phyloP scores from a whole-genome alignment of 1,140 invertebrate species.

The Polypedilum pembai region DNA sequence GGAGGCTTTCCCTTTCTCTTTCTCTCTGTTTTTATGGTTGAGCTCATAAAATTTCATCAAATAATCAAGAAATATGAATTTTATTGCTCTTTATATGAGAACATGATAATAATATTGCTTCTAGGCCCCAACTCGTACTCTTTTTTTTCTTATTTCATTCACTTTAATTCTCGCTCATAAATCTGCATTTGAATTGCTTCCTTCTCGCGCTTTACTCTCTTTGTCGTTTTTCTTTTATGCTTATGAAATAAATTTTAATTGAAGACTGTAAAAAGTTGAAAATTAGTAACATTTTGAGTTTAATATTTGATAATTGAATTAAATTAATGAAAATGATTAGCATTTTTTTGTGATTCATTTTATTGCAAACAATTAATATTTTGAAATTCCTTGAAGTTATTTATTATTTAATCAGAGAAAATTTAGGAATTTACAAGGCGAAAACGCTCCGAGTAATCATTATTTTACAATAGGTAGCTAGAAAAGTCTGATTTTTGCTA shows the following conservation, averaged over 20 bases:
- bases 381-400: no score
- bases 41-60: slow-evolving; percentile 18
- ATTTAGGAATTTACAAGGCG: no score
- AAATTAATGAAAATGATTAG: no score
- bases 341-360: no score
- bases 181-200: neutral
- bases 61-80: slow-evolving; percentile 19
- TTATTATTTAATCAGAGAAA: no score
- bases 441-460: no score
- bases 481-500: no score
- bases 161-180: neutral
- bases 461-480: no score
- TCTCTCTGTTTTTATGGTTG: neutral
- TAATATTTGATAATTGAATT: no score
- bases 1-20: no score
- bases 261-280: neutral
- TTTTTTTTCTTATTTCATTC: neutral
- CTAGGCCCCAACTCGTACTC: neutral
- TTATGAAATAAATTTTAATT: neutral
- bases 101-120: slow-evolving; percentile 19
- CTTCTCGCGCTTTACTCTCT: neutral
- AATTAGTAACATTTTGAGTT: no score
- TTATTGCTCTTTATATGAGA: slow-evolving; percentile 12
- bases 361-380: no score
- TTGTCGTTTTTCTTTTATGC: neutral